Percentiles rank a stretch among this genome's conserved stretches.
Evolutionary conservation across 2,797 vertebrate species (phyloP).

Genomic region (Lepilemur ruficaudatus): DNA sequence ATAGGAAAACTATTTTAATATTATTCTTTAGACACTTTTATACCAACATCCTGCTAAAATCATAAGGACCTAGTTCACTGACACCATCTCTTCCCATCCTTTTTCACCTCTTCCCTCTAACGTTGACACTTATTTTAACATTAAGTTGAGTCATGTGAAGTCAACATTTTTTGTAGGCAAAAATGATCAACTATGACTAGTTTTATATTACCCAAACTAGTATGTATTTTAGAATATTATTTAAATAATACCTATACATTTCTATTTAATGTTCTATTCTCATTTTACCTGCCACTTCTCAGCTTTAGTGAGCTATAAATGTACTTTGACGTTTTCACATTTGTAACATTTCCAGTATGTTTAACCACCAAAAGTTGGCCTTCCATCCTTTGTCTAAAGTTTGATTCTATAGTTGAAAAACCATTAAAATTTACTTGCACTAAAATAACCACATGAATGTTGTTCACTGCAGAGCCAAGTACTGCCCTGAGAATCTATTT

Average conservation of each 20-base stretch:
- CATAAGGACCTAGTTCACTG: not conserved
- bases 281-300: not conserved
- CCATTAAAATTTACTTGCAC: not conserved
- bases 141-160: not conserved
- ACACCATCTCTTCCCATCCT: not conserved
- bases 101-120: not conserved
- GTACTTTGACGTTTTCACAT: not conserved
- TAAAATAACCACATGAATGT: not conserved
- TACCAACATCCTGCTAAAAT: not conserved
- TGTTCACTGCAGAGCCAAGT: not conserved
- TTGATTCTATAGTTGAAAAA: not conserved
- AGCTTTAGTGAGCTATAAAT: not conserved
- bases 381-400: not conserved
- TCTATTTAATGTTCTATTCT: not conserved
- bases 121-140: not conserved
- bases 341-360: not conserved
- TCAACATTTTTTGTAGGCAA: not conserved
- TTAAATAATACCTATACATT: not conserved
- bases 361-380: not conserved
- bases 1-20: not conserved
- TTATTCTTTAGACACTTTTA: not conserved
- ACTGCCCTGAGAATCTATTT: not conserved
- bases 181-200: not conserved
- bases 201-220: not conserved
- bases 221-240: not conserved